Evolutionary conservation across 2,113 vertebrate species (phyloP).

Genomic region (Petromus typicus): DNA sequence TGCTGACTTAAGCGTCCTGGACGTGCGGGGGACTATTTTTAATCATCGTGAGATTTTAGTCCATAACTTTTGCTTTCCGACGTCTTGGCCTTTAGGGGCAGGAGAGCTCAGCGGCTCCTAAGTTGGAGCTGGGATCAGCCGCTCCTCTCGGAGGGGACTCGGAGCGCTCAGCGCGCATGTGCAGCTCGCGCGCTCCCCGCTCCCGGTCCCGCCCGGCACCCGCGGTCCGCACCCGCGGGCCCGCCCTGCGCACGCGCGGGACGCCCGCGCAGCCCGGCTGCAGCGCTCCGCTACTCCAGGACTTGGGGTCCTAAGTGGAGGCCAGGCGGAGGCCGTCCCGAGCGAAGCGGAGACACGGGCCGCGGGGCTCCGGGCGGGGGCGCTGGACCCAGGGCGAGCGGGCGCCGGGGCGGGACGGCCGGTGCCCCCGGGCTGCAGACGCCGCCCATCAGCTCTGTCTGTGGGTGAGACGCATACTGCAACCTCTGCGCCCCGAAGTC

Average conservation of each 20-base stretch:
- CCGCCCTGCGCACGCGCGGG: slow-evolving; percentile 64
- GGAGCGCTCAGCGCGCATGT: slow-evolving; percentile 63
- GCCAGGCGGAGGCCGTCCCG: rapidly evolving
- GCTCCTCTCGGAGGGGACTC: rapidly evolving
- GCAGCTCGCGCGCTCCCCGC: slow-evolving; percentile 30
- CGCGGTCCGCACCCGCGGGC: rapidly evolving
- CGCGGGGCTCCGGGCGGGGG: background rate
- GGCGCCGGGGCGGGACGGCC: background rate
- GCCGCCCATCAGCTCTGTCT: slow-evolving; percentile 2
- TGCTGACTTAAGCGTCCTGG: background rate
- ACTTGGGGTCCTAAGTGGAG: rapidly evolving
- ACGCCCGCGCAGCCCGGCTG: rapidly evolving
- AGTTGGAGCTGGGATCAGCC: background rate
- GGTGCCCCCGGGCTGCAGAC: background rate
- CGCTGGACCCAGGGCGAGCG: background rate
- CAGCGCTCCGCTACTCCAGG: rapidly evolving
- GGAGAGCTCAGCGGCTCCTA: background rate
- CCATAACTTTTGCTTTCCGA: background rate
- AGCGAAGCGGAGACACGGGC: background rate
- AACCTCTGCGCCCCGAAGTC: background rate
- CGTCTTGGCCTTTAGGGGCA: background rate
- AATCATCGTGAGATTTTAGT: background rate
- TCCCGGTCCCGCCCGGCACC: background rate
- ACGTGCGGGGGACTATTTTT: background rate
- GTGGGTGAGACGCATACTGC: background rate